phyloP scores from a whole-genome alignment of 2,113 vertebrate species.

The Muntiacus muntjak region DNA sequence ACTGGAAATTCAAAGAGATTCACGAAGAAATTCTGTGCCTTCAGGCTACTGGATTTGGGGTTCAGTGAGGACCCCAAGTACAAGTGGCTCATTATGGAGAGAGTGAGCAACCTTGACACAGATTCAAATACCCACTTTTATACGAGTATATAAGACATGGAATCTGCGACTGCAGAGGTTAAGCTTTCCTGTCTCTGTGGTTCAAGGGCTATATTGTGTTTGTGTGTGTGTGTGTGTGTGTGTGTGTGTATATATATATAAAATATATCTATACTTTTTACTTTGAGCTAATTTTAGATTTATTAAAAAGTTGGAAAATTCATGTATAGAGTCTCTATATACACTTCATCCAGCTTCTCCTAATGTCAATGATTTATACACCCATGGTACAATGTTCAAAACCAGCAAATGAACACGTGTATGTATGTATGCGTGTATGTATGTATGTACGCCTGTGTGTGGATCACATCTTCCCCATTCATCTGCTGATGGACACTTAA shows the following conservation, averaged over 20 bases:
- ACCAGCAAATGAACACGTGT: neutral
- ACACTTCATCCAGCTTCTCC: neutral
- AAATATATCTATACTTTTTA: neutral
- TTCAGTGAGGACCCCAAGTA: neutral
- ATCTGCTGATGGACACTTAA: neutral
- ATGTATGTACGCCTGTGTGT: no score
- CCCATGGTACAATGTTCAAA: neutral
- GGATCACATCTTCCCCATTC: neutral
- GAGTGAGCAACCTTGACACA: neutral
- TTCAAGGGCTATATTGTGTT: neutral
- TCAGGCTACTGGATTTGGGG: neutral
- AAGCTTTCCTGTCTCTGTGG: neutral
- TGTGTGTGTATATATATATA: neutral
- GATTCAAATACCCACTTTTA: neutral
- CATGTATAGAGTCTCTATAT: neutral
- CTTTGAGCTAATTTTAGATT: neutral
- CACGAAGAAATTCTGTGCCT: neutral
- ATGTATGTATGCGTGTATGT: neutral
- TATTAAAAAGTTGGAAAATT: neutral
- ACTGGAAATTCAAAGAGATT: neutral
- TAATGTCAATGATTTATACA: neutral
- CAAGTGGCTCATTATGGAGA: neutral
- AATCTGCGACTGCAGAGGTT: neutral
- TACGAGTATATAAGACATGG: rapidly evolving
- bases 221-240: neutral